Base-by-base conservation (phyloP, 2,888 invertebrate genomes). In the Macrophya annulata region DNA sequence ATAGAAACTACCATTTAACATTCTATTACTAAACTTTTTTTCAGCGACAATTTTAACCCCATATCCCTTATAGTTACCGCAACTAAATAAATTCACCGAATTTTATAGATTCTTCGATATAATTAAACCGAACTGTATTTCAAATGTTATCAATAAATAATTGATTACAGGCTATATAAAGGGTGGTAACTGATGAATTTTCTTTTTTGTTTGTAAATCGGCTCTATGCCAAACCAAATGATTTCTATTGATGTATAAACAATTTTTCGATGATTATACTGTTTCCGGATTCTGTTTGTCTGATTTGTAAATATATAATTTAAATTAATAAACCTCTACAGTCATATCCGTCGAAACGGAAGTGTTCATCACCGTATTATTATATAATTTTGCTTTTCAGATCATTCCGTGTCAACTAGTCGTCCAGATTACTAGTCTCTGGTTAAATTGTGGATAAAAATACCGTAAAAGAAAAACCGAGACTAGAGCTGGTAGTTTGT, bases 401-500 rank as follows among this genome's bases (percentile, higher is more conserved):
- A 12, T 31, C 48, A 76, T 48, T 76, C 48, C 25, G 76, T 25
- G 76, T 76, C 8, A 21, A 48, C 6, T 15, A 43, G 9, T 74
- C 72, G 45, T 43, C 43, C 45, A 21, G 45, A 43, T 40, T 43
- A 10, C 45, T 4, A 21, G 43, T 12, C 12, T 21, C 43, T 12
- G 21, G 17, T 31, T 48, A 21, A 12, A 48, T 2, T 12, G 76
- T 31, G 72, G 17, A 72, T 25, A 48, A 72, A 40, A 43, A 25
- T 15, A 31, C 31, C 31, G 25, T 10, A 25, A 8, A 45, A 51
- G 31, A 25, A 76, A 45, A 76, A 76, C 76, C 76, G 76, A 76
- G 48, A 17, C 31, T 51, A 51, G 48, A 76, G 31, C n/a, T 62
- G n/a, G 45, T 25, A 48, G 76, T 76, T 48, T 48, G 51, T 51